Evolutionary conservation across 1,140 invertebrate species (phyloP).

Genomic region (Bombus fervidus): DNA sequence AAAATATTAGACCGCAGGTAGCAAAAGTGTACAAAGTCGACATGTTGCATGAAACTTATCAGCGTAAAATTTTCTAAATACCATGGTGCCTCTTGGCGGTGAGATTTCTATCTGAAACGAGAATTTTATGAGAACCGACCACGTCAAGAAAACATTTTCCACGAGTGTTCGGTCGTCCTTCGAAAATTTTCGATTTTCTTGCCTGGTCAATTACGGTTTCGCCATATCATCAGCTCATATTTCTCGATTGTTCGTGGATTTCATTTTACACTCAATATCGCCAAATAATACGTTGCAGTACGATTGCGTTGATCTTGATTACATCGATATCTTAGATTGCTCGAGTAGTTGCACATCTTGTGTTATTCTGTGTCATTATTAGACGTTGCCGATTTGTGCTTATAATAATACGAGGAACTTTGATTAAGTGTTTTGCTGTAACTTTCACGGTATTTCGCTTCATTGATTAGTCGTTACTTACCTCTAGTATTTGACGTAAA

Average conservation of each 20-base stretch:
- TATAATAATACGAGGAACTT: too few relatives aligned
- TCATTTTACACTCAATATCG: not conserved
- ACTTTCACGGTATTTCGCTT: not conserved
- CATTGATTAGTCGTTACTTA: not conserved
- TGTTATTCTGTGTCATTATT: not conserved
- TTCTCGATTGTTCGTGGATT: not conserved
- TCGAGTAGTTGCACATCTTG: not conserved
- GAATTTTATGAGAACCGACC: not conserved
- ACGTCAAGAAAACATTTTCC: not conserved
- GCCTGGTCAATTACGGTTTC: not conserved
- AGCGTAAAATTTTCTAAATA: conserved; percentile 19
- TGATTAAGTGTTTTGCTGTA: not conserved
- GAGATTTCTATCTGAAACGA: conserved; percentile 22
- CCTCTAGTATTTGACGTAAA: not conserved
- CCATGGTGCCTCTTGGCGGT: not conserved
- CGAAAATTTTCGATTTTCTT: not conserved
- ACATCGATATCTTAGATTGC: not conserved
- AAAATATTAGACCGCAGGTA: not conserved
- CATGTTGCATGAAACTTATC: conserved; percentile 16
- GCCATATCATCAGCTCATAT: too few relatives aligned
- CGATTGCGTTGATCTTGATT: not conserved
- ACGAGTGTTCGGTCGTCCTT: not conserved
- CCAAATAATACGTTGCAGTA: not conserved
- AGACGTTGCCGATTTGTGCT: not conserved
- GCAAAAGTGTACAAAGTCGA: not conserved